Evolutionary conservation across 2,888 invertebrate genomes (phyloP), one percentile per base, ranked within the genome.

Genomic region (Caenorhabditis afra): DNA sequence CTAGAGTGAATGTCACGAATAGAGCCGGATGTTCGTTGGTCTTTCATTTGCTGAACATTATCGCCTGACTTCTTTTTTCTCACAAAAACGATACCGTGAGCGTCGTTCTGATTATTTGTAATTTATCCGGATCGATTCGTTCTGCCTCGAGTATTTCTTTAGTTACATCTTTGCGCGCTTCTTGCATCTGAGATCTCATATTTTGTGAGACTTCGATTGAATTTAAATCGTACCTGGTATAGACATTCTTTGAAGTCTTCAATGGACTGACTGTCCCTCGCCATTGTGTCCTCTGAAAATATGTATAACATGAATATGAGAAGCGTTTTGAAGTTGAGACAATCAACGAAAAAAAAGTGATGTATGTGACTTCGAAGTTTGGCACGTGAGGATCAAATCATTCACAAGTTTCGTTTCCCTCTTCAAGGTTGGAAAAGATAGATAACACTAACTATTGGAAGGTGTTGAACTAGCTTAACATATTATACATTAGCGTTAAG

Each of bases 241-340:
- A 87, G 73, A 11, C 81, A 65, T 41, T 71, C 75, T 58, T 87
- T 86, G 75, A 86, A 87, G n/a, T 86, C 85, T 16, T 87, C 87
- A 49, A 87, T 86, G n/a, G 82, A 64, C 55, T 82, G 80, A 55
- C 76, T 47, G 14, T 47, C 61, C 18, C 68, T 29, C 16, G 74
- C 50, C 71, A 71, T 71, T 37, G 22, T 61, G 37, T 49, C 10
- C 52, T 66, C 71, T 70, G 66, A 77, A 77, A 68, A 68, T 37
- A 20, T 23, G 11, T 1, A 22, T 12, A 22, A 22, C 12, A 22
- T 7, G 3, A 14, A 16, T 3, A 16, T 16, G 7, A 29, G 29
- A 3, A 29, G 3, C 29, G 29, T 29, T 29, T 29, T 29, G 29
- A 29, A 5, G 3, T 29, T 29, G 29, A 5, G 4, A 29, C 29